phyloP scores from a whole-genome alignment of 2,797 vertebrate species.

The Cetoscarus ocellatus region DNA sequence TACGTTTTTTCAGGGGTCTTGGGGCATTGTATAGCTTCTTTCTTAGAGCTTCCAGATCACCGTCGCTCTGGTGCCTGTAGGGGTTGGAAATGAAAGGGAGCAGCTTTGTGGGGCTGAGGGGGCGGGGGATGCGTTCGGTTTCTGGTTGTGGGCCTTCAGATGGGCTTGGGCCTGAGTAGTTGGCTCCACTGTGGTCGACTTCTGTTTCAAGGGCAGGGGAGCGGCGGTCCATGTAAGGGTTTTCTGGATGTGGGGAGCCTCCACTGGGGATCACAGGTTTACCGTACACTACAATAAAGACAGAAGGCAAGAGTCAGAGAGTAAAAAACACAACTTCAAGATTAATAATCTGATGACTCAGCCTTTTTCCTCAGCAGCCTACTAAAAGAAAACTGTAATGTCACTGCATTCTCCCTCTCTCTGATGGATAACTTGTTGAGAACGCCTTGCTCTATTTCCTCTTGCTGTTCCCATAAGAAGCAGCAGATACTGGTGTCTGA shows the following conservation, averaged over 20 bases:
- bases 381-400: no score
- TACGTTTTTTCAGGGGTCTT: conserved; percentile 95
- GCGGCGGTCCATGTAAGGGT: conserved; percentile 85
- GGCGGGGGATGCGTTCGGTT: conserved; percentile 91
- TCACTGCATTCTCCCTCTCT: no score
- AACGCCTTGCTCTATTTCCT: no score
- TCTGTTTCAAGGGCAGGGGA: conserved; percentile 74
- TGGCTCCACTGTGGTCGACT: conserved; percentile 74
- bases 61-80: conserved; percentile 96
- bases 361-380: background rate
- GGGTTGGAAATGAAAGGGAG: conserved; percentile 96
- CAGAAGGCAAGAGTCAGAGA: background rate
- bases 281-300: conserved; percentile 88
- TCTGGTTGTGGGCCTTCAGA: conserved; percentile 77
- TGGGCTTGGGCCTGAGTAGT: conserved; percentile 66
- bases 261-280: conserved; percentile 91
- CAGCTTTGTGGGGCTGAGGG: conserved; percentile 97
- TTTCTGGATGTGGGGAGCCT: conserved; percentile 76
- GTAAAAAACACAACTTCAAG: background rate
- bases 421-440: no score
- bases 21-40: conserved; percentile 96
- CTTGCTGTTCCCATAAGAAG: conserved; percentile 15
- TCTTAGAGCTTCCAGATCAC: conserved; percentile 93
- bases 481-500: conserved; percentile 20
- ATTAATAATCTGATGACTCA: background rate